A percentile compares a stretch with the other conserved stretches of the same genome.
Evolutionary conservation across 2,113 vertebrate genomes (phyloP).

Genomic region (Spizaetus ornatus): DNA sequence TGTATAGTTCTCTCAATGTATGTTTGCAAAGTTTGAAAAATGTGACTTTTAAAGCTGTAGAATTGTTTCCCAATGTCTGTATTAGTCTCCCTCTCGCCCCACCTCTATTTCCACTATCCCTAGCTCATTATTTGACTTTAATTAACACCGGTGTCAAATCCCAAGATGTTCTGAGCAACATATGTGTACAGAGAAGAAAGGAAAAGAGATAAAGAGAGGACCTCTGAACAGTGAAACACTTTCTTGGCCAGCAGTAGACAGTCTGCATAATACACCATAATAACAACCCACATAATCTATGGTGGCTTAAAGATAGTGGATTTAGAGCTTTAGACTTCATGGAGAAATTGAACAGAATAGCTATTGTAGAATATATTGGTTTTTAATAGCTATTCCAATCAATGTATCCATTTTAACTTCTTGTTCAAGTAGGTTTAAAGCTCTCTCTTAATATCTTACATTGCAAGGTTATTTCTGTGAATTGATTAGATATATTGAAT

Average conservation of each 20-base stretch:
- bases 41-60: neutral
- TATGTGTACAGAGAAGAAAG: neutral
- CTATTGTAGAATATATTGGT: neutral
- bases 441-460: neutral
- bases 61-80: neutral
- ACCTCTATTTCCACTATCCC: neutral
- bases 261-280: neutral
- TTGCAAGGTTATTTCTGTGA: neutral
- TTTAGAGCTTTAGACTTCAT: neutral
- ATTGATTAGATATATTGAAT: neutral
- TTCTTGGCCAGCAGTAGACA: neutral
- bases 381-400: neutral
- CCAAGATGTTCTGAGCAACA: neutral
- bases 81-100: accelerated
- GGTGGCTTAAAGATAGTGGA: neutral
- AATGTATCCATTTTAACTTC: neutral
- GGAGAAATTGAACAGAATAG: neutral
- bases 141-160: neutral
- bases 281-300: neutral
- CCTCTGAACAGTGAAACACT: neutral
- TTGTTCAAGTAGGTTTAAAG: neutral
- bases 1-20: neutral
- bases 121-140: neutral
- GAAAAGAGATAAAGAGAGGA: neutral
- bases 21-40: neutral